Evolutionary conservation across 1,140 invertebrate genomes (phyloP).

Genomic region (Drosophila ambigua): DNA sequence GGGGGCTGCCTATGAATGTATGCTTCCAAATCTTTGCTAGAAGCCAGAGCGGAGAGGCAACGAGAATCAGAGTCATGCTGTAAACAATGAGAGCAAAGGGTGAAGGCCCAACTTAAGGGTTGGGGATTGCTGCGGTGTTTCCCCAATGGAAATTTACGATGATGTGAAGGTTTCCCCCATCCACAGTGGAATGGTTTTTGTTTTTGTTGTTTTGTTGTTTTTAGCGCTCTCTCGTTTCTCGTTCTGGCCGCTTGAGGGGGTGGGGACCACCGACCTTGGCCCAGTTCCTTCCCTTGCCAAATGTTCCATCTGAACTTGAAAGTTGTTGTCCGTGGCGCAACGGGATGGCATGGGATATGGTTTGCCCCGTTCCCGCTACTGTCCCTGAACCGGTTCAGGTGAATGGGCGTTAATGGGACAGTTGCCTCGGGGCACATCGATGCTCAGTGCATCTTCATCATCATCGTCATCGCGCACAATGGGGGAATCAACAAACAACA

Average conservation of each 20-base stretch:
- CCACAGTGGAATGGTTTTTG: conserved; percentile 2
- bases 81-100: conserved; percentile 1
- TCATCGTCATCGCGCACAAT: conserved; percentile 26
- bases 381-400: conserved; percentile 76
- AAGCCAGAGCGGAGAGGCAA: background rate
- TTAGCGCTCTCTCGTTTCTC: conserved; percentile 21
- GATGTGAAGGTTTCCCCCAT: conserved; percentile 33
- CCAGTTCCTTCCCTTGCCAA: conserved; percentile 73
- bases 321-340: conserved; percentile 68
- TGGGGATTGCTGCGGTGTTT: background rate
- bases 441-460: conserved; percentile 16
- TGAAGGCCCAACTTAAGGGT: too few relatives aligned
- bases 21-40: too few relatives aligned
- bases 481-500: conserved; percentile 45
- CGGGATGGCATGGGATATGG: conserved; percentile 26
- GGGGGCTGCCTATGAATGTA: too few relatives aligned
- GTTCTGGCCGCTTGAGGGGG: conserved; percentile 42
- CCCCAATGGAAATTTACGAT: conserved; percentile 52
- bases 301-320: conserved; percentile 72
- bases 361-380: conserved; percentile 2
- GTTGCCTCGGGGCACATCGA: conserved; percentile 29
- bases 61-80: conserved; percentile 2
- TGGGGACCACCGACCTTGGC: conserved; percentile 58
- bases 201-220: conserved; percentile 20
- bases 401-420: conserved; percentile 48